These are phyloP conservation scores for Drosophila guanche DNA, from an alignment of 1,140 invertebrate genomes.

Conservation along the genomic window DNA sequence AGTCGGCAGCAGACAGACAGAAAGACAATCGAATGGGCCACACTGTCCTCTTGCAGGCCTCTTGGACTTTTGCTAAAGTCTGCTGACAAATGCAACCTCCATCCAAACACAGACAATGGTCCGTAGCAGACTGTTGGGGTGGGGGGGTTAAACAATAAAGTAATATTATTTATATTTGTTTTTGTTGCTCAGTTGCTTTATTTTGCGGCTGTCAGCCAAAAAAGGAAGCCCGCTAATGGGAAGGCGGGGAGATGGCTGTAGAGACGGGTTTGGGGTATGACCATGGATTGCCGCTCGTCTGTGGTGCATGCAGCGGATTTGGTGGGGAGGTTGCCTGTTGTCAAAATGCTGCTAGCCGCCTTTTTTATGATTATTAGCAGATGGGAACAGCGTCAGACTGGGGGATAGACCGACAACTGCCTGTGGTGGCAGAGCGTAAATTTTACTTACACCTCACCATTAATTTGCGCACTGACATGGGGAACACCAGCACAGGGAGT, in stretches of 20 bases:
- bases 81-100: constrained; percentile 55
- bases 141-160: constrained; percentile 68
- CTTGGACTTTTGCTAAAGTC: neutral
- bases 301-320: constrained; percentile 14
- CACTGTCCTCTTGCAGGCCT: constrained; percentile 14
- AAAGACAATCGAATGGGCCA: constrained; percentile 3
- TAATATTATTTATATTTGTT: constrained; percentile 76
- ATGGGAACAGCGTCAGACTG: constrained; percentile 23
- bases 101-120: constrained; percentile 25
- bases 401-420: neutral
- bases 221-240: constrained; percentile 38
- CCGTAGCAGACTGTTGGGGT: constrained; percentile 7
- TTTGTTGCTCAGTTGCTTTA: constrained; percentile 32
- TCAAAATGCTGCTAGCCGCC: constrained; percentile 61
- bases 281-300: neutral
- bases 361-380: constrained; percentile 80
- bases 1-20: constrained; percentile 17
- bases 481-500: constrained; percentile 5
- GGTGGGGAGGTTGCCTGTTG: constrained; percentile 36
- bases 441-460: constrained; percentile 80
- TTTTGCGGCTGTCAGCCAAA: constrained; percentile 65
- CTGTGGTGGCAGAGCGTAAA: constrained; percentile 62
- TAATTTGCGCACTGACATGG: constrained; percentile 66
- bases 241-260: neutral
- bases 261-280: neutral